Conservation (phyloP, 2,888 invertebrate genomes). For the Oegoconia quadripuncta region DNA sequence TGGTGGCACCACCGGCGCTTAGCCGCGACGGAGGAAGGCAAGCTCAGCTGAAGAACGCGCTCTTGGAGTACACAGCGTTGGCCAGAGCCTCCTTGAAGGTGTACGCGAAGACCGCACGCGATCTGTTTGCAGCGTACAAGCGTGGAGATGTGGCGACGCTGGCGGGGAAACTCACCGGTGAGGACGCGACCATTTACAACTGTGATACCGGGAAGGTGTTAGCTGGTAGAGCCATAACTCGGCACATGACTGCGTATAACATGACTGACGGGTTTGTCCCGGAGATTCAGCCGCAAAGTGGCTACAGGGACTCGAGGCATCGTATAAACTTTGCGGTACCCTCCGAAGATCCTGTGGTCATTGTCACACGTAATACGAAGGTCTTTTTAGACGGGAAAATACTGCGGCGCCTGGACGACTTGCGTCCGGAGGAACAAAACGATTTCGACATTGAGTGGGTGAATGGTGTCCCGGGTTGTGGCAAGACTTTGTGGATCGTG, state of each 20-base stretch:
- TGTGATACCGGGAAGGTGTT: background rate
- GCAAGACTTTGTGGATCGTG: conserved; percentile 15
- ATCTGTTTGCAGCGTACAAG: background rate
- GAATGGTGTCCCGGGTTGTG: conserved; percentile 15
- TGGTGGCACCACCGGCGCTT: no score
- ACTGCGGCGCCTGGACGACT: background rate
- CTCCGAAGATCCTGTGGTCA: background rate
- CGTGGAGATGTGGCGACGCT: background rate
- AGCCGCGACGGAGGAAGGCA: no score
- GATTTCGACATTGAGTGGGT: conserved; percentile 7
- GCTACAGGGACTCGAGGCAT: no score
- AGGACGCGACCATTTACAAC: background rate
- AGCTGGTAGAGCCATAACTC: no score
- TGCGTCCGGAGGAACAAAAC: no score
- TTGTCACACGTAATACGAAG: background rate
- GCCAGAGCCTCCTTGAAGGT: background rate
- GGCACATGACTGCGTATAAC: no score
- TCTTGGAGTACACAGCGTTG: background rate
- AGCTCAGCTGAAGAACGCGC: no score
- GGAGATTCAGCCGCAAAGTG: no score
- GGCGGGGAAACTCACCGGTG: background rate
- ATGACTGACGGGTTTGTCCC: no score
- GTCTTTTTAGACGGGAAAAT: background rate
- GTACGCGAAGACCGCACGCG: background rate
- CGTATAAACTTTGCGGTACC: no score